phyloP scores from a whole-genome alignment of 2,797 vertebrate genomes.

The Dryobates pubescens region DNA sequence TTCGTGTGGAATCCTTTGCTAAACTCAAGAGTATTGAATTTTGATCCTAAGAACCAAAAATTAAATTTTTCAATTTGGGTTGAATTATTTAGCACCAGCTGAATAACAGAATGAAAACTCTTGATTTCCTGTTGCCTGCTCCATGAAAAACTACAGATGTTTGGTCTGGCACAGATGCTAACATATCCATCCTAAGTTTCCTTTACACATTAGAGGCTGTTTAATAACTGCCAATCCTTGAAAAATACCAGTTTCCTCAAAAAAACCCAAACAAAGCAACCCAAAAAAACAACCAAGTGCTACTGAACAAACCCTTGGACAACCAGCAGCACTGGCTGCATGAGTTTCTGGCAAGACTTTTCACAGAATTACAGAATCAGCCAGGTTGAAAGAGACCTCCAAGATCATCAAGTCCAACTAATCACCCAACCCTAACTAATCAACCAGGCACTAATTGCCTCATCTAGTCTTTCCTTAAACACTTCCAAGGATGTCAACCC shows the following conservation, averaged over 20 bases:
- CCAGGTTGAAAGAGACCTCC: too few relatives aligned
- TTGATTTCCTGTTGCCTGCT: background rate
- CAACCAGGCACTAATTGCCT: too few relatives aligned
- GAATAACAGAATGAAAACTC: conserved; percentile 24
- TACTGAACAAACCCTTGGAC: background rate
- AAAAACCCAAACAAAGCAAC: background rate
- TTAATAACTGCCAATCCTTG: conserved; percentile 38
- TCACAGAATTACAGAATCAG: background rate
- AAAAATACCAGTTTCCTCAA: conserved; percentile 25
- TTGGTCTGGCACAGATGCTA: conserved; percentile 52
- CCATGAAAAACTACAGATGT: conserved; percentile 52
- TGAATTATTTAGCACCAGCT: background rate
- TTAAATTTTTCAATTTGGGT: background rate
- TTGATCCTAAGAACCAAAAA: background rate
- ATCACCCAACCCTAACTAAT: too few relatives aligned
- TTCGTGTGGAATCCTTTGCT: background rate
- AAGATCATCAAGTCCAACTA: too few relatives aligned
- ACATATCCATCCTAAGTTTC: conserved; percentile 8
- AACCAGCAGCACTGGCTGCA: background rate
- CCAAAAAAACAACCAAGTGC: background rate
- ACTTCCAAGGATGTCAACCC: too few relatives aligned
- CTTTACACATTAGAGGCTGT: background rate
- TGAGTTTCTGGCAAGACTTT: background rate
- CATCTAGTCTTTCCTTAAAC: too few relatives aligned
- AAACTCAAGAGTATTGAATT: background rate